Conservation (phyloP, 2,113 vertebrate species). For the Thermophis baileyi region DNA sequence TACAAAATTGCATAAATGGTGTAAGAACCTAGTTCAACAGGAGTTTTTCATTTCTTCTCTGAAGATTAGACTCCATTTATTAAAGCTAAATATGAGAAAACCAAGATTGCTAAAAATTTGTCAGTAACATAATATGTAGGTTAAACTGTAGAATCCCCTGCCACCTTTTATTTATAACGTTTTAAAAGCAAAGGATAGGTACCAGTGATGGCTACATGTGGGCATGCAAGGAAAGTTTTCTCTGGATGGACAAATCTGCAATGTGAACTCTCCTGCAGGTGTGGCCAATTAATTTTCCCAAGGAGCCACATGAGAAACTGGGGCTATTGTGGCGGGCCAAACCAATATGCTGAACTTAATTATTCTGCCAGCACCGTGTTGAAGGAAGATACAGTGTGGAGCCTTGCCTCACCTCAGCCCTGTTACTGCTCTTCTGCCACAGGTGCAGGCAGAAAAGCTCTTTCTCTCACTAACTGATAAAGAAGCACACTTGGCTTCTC, state of each 20-base stretch:
- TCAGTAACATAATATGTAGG: neutral
- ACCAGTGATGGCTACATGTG: neutral
- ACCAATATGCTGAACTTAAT: neutral
- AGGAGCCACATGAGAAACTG: neutral
- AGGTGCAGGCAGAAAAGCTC: too few species aligned
- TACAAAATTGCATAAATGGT: neutral
- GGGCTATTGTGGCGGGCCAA: neutral
- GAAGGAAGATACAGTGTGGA: neutral
- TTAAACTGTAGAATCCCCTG: neutral
- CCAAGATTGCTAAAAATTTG: neutral
- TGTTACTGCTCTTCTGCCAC: too few species aligned
- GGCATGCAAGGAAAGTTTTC: neutral
- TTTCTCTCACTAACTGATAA: too few species aligned
- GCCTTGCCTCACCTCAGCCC: too few species aligned
- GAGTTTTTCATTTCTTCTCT: neutral
- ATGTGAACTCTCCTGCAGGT: neutral
- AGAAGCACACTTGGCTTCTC: too few species aligned
- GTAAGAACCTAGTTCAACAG: neutral
- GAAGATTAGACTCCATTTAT: neutral
- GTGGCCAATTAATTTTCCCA: neutral
- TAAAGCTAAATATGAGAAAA: neutral
- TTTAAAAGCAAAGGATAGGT: neutral
- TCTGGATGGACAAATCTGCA: neutral
- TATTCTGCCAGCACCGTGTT: neutral
- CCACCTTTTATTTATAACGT: neutral